Conservation (phyloP, 1,140 invertebrate genomes). For the Hyles euphorbiae region DNA sequence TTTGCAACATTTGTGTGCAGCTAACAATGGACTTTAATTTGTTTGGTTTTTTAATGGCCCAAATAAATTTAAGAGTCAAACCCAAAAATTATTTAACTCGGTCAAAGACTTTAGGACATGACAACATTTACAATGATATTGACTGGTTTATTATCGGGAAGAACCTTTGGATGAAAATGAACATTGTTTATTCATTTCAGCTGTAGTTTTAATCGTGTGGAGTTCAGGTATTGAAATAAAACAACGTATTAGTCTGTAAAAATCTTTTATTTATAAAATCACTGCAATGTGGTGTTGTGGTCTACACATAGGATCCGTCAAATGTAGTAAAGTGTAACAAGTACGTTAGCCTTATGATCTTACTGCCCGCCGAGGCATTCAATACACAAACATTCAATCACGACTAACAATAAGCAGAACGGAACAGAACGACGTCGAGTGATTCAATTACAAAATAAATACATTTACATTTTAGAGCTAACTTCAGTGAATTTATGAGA, state of each 20-base stretch:
- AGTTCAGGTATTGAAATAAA: slow-evolving; percentile 33
- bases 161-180: no score
- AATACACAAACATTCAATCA: slow-evolving; percentile 37
- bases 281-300: slow-evolving; percentile 58
- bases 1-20: no score
- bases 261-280: slow-evolving; percentile 69
- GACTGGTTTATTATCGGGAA: no score
- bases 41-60: no score
- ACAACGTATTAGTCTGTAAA: slow-evolving; percentile 54
- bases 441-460: slow-evolving; percentile 59
- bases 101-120: no score
- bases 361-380: slow-evolving; percentile 26
- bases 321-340: slow-evolving; percentile 52
- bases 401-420: slow-evolving; percentile 55
- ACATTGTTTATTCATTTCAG: no score
- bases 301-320: slow-evolving; percentile 30
- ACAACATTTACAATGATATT: no score
- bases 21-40: no score
- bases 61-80: no score
- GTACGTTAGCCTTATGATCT: slow-evolving; percentile 47
- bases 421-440: slow-evolving; percentile 41
- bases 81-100: no score
- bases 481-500: slow-evolving; percentile 24
- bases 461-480: slow-evolving; percentile 47
- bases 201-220: no score